Evolutionary conservation across 2,888 invertebrate species (phyloP).

Genomic region (Exephanes ischioxanthus): DNA sequence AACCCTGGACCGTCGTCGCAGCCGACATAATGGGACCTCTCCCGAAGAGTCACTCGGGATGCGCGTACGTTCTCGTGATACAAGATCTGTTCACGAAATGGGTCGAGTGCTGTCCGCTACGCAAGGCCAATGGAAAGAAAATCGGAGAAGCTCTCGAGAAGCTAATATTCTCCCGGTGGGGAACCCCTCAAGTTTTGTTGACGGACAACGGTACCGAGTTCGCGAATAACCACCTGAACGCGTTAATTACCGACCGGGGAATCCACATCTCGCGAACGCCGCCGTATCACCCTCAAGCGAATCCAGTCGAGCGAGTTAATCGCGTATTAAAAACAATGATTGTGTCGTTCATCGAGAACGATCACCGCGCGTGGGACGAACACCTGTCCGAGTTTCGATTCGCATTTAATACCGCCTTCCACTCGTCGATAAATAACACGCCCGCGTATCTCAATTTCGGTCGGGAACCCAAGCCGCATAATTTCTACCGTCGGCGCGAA

Average conservation of each 20-base stretch:
- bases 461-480: constrained; percentile 43
- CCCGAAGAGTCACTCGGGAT: constrained; percentile 50
- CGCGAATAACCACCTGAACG: constrained; percentile 38
- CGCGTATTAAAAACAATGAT: constrained; percentile 74
- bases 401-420: constrained; percentile 69
- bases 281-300: constrained; percentile 22
- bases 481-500: constrained; percentile 27
- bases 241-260: constrained; percentile 40
- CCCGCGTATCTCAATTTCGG: constrained; percentile 69
- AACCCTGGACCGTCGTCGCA: constrained; percentile 68
- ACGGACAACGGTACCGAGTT: constrained; percentile 72
- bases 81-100: constrained; percentile 71
- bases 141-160: constrained; percentile 63
- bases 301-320: constrained; percentile 72
- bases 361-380: constrained; percentile 73
- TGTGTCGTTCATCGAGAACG: constrained; percentile 68
- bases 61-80: constrained; percentile 65
- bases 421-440: constrained; percentile 56
- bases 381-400: constrained; percentile 68
- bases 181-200: constrained; percentile 64
- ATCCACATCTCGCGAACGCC: constrained; percentile 69
- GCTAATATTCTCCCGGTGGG: constrained; percentile 65
- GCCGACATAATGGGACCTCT: constrained; percentile 67
- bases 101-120: constrained; percentile 59
- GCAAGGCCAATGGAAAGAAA: constrained; percentile 60